These are phyloP conservation scores for Sicus ferrugineus DNA, from an alignment of 2,888 invertebrate species.

Conservation along the genomic window DNA sequence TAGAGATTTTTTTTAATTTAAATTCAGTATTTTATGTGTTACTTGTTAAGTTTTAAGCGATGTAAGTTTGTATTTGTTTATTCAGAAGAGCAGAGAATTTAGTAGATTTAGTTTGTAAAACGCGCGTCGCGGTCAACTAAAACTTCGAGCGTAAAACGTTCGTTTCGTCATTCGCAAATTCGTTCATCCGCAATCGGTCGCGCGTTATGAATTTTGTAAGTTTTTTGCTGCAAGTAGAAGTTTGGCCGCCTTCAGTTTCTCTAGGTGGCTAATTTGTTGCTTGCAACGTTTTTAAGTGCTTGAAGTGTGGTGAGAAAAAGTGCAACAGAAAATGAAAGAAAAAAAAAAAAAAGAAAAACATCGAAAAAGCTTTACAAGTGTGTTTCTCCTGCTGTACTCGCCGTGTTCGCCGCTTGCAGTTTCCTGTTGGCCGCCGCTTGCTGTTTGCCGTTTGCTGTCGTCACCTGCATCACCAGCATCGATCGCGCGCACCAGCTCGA, in stretches of 20 bases:
- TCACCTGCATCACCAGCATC: conserved; percentile 26
- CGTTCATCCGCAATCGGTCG: too few relatives aligned
- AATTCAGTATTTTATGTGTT: too few relatives aligned
- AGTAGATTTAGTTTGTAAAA: neutral
- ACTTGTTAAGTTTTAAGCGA: too few relatives aligned
- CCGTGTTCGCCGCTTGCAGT: neutral
- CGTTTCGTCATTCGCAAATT: neutral
- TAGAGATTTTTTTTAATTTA: neutral
- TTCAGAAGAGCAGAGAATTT: conserved; percentile 33
- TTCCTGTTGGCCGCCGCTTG: neutral
- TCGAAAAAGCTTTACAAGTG: neutral
- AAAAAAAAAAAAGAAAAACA: conserved; percentile 18
- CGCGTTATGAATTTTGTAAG: neutral
- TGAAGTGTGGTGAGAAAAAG: conserved; percentile 14
- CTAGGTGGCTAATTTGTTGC: neutral
- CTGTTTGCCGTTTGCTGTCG: conserved; percentile 27
- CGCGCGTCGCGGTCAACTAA: conserved; percentile 10
- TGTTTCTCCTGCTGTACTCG: neutral
- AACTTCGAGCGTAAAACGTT: conserved; percentile 13
- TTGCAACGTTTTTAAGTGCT: conserved; percentile 8
- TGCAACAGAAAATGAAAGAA: conserved; percentile 20
- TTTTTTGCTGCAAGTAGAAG: neutral
- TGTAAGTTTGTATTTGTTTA: conserved; percentile 40
- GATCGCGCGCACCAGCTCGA: conserved; percentile 23
- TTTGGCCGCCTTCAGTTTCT: neutral